These are phyloP conservation scores for Tenodera sinensis DNA, from an alignment of 2,888 invertebrate genomes.

Conservation along the genomic window DNA sequence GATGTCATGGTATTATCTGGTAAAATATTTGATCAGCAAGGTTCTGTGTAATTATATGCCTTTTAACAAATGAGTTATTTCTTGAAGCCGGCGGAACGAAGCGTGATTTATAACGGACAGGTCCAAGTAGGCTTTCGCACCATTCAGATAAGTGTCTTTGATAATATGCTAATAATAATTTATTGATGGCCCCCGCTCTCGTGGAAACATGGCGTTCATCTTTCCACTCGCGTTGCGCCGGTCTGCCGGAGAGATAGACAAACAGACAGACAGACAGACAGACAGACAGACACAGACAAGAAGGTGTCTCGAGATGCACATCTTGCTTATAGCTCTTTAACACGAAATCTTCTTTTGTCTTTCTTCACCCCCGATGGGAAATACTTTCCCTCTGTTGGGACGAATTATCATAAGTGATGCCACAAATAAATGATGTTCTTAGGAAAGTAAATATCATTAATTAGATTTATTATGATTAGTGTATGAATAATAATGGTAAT, in stretches of 20 bases:
- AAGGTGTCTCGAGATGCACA: slow-evolving; percentile 8
- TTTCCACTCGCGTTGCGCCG: not conserved
- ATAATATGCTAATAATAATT: slow-evolving; percentile 45
- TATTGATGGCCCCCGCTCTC: slow-evolving; percentile 28
- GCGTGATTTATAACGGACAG: slow-evolving; percentile 38
- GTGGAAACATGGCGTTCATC: slow-evolving; percentile 25
- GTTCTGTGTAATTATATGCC: slow-evolving; percentile 40
- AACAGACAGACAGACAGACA: not conserved
- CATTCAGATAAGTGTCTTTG: slow-evolving; percentile 39
- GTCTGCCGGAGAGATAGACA: not conserved
- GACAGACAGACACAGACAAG: not conserved
- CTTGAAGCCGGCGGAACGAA: slow-evolving; percentile 36
- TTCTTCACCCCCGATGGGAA: not conserved
- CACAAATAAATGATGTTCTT: no score
- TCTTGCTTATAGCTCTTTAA: slow-evolving; percentile 8
- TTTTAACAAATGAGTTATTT: slow-evolving; percentile 43
- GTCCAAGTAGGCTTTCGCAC: slow-evolving; percentile 26
- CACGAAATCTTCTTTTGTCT: slow-evolving; percentile 5
- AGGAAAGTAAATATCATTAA: no score
- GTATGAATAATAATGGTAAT: no score
- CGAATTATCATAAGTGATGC: no score
- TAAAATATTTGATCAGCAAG: slow-evolving; percentile 32
- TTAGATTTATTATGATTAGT: no score
- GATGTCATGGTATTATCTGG: slow-evolving; percentile 28
- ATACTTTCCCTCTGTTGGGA: no score